Percentiles rank a stretch among this genome's conserved stretches.
phyloP scores from a whole-genome alignment of 2,113 vertebrate species.

The Zosterops japonicus region DNA sequence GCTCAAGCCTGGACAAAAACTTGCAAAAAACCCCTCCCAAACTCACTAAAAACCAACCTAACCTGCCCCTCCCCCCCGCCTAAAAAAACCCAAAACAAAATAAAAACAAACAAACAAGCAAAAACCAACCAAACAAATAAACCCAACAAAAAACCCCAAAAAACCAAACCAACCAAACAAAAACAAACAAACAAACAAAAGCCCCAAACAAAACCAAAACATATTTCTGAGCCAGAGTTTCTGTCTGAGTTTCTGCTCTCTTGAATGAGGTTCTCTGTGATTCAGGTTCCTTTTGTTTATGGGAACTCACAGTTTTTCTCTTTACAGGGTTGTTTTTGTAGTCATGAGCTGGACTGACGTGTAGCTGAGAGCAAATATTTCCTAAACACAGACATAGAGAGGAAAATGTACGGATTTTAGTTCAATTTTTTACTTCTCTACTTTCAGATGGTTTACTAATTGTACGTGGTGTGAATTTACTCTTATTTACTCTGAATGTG shows the following conservation, averaged over 20 bases:
- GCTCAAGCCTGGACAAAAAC: not conserved
- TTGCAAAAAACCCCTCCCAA: not conserved
- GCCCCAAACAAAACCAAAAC: too few species aligned
- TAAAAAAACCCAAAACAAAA: too few species aligned
- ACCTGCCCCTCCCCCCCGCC: too few species aligned
- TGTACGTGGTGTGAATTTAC: conserved; percentile 11
- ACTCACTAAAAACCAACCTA: too few species aligned
- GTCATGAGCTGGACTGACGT: not conserved
- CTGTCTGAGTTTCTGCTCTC: not conserved
- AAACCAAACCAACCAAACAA: too few species aligned
- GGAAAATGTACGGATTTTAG: not conserved
- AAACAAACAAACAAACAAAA: not conserved
- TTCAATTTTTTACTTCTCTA: not conserved
- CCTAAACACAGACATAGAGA: not conserved
- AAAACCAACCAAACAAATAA: too few species aligned
- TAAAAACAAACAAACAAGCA: too few species aligned
- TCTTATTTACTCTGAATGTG: too few species aligned
- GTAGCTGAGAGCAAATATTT: conserved; percentile 37
- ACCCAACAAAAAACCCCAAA: too few species aligned
- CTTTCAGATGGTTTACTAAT: conserved; percentile 54
- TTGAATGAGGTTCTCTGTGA: not conserved
- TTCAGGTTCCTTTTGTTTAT: not conserved
- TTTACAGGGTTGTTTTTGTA: not conserved
- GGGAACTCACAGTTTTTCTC: not conserved
- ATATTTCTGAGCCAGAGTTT: not conserved